phyloP scores from a whole-genome alignment of 1,140 invertebrate species.

The Drosophila persimilis region DNA sequence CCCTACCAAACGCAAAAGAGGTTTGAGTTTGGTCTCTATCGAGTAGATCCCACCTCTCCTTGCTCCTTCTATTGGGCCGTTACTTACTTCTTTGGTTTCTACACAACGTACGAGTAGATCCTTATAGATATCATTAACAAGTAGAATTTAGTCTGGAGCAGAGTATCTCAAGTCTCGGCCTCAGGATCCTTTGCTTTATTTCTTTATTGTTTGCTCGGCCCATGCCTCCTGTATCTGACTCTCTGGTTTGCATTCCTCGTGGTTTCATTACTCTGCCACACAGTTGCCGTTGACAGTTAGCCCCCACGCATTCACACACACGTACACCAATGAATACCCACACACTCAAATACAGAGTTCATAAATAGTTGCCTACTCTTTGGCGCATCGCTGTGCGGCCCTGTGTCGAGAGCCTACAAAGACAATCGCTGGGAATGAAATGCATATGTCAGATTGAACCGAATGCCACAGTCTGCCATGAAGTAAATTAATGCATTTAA shows the following conservation, averaged over 20 bases:
- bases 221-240: slow-evolving; percentile 6
- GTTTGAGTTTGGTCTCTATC: too few relatives aligned
- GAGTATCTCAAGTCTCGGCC: too few relatives aligned
- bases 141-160: too few relatives aligned
- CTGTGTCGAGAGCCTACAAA: slow-evolving; percentile 4
- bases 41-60: too few relatives aligned
- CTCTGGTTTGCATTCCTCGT: slow-evolving; percentile 44
- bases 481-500: slow-evolving; percentile 35
- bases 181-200: too few relatives aligned
- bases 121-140: too few relatives aligned
- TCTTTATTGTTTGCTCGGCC: slow-evolving; percentile 31
- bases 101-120: too few relatives aligned
- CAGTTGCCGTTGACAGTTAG: slow-evolving; percentile 48
- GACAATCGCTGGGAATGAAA: slow-evolving; percentile 46
- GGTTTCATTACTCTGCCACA: slow-evolving; percentile 41
- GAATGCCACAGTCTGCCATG: slow-evolving; percentile 28
- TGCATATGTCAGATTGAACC: slow-evolving; percentile 43
- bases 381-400: slow-evolving; percentile 13
- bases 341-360: slow-evolving; percentile 18
- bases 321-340: neutral
- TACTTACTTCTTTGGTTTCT: too few relatives aligned
- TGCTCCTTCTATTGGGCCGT: too few relatives aligned
- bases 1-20: neutral
- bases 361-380: slow-evolving; percentile 29
- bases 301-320: neutral